Base-by-base conservation (phyloP, 2,113 vertebrate species). In the Pygoscelis adeliae region DNA sequence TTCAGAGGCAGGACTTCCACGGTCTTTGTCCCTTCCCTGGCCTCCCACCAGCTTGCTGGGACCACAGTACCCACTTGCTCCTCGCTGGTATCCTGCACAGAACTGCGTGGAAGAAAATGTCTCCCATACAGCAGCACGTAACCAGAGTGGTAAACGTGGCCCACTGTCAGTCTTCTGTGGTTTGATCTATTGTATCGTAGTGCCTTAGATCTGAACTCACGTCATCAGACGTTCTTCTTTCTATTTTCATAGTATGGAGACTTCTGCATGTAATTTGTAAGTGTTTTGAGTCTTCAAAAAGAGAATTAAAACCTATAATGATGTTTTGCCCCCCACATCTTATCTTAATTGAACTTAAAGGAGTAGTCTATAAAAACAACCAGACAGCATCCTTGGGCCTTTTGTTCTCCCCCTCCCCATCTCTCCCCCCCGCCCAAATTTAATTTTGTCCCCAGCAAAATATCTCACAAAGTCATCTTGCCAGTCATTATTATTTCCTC, bases 381-480 rank as follows among this genome's bases (percentile, higher is more conserved):
- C 34, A 79, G 56, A 32, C 4, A 44, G 29, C 3, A 2, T 91
- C 34, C 47, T 10, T 82, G 12, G 25, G n/a, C 65, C 6, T 83
- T 87, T 56, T 62, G 16, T 83, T 66, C 12, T 78, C 2, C 25
- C 38, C 30, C n/a, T n/a, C 84, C 30, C 52, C 40, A 67, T 7
- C 38, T 21, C 56, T 11, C 55, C 19, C 5, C 4, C 53, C 7
- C 22, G 13, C 13, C 7, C 21, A 56, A 90, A 73, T 92, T 85
- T 80, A 72, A 67, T 92, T 89, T n/a, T 70, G 15, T 84, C 50
- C 22, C 12, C 50, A 89, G 69, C 27, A 90, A 65, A 83, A 12
- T 56, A 49, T 62, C 67, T 93, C 44, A 61, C 34, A 65, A 95
- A 69, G 61, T 85, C 65, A 79, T 94, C 62, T 89, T 76, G 44